Base-by-base conservation (phyloP, 2,797 vertebrate species). In the Astyanax mexicanus region DNA sequence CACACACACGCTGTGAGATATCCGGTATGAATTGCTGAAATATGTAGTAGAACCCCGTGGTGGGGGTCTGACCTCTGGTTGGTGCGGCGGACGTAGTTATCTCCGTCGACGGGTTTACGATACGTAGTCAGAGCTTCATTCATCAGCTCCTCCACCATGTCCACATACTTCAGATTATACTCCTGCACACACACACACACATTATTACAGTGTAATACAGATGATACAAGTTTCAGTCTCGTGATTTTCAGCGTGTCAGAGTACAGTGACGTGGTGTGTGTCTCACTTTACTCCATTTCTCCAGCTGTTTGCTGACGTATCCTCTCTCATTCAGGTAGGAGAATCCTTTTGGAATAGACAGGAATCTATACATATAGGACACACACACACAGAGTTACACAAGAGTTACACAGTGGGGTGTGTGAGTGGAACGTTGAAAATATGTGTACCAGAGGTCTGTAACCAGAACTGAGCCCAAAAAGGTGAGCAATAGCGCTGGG, bases 111-210 rank as follows among this genome's bases (percentile, higher is more conserved):
- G 72, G 94, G 94, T 75, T 96, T 96, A 61, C 94, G 92, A 13
- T 96, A 96, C 0, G 95, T 95, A 64, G 94, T 95, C 78, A 96
- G 94, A 71, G 95, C 94, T 90, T 95, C 94, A 45, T 95, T 95
- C 67, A 96, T 89, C 60, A 95, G 93, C 74, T 96, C 94, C 77
- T 96, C 95, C 73, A 95, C 93, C 81, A 95, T 66, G 75, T 96
- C 94, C 72, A 96, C 95, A 1, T 96, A 96, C 80, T 95, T 95
- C 83, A 94, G 89, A 85, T 95, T 96, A 77, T 95, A 95, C 72
- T 95, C 95, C 95, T 86, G 54, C 47, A 64, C 25, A 57, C 9
- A 65, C 38, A 62, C 29, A 54, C 23, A 64, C 4, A 51, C 29
- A 32, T n/a, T n/a, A n/a, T n/a, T n/a, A n/a, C n/a, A n/a, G n/a